These are phyloP conservation scores for Vespertilio murinus DNA, from an alignment of 2,797 vertebrate species.

Conservation along the genomic window DNA sequence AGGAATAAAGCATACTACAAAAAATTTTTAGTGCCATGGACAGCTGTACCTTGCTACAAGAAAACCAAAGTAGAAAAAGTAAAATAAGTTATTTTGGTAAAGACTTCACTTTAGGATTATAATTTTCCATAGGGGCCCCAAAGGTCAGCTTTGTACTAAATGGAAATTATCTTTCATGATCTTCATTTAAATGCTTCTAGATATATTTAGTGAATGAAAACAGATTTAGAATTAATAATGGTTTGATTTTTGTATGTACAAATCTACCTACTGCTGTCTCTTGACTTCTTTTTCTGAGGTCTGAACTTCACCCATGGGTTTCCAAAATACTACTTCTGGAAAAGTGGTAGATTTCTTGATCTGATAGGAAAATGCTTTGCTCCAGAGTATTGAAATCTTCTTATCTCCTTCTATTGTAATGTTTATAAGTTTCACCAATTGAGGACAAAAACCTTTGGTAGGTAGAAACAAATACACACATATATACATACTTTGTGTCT, in stretches of 20 bases:
- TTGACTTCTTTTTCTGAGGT: neutral
- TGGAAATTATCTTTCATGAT: neutral
- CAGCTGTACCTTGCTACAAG: neutral
- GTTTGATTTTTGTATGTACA: neutral
- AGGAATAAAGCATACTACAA: neutral
- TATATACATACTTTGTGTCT: neutral
- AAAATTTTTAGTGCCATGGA: neutral
- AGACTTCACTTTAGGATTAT: neutral
- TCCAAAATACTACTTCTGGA: neutral
- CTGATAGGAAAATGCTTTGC: neutral
- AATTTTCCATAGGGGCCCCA: neutral
- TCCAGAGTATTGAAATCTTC: neutral
- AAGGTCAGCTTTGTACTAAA: neutral
- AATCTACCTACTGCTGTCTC: neutral
- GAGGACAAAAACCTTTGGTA: neutral
- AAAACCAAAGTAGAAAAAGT: neutral
- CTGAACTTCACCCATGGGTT: neutral
- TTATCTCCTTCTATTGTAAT: neutral
- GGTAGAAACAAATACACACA: neutral
- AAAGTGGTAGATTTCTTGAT: neutral
- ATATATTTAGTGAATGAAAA: conserved; percentile 4
- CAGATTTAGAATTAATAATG: neutral
- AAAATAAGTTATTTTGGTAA: neutral
- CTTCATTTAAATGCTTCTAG: neutral
- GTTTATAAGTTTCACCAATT: neutral